Evolutionary conservation across 2,113 vertebrate genomes (phyloP).

Genomic region (Leiothrix lutea): DNA sequence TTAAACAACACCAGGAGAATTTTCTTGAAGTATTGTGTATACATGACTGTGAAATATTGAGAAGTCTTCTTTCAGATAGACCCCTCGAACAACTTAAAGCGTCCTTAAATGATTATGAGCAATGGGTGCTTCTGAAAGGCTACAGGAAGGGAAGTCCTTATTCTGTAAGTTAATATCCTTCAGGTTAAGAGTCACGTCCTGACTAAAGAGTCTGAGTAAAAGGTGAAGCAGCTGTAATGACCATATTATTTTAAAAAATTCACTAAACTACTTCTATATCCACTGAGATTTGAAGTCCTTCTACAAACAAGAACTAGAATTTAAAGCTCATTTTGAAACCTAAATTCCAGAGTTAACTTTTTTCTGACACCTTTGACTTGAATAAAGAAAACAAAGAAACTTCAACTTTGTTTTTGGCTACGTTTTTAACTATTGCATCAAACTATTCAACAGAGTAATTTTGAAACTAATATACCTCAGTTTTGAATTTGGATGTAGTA

Average conservation of each 20-base stretch:
- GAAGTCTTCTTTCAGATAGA: not conserved
- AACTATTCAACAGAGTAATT: not conserved
- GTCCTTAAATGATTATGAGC: not conserved
- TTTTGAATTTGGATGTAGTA: not conserved
- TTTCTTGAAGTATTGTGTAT: not conserved
- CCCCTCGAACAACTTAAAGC: rapidly evolving
- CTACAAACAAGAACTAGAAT: not conserved
- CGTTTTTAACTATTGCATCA: not conserved
- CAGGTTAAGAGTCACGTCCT: not conserved
- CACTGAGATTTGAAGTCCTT: not conserved
- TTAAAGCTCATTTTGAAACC: not conserved
- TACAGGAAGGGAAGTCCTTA: not conserved
- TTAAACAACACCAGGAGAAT: not conserved
- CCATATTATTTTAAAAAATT: not conserved
- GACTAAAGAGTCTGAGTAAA: not conserved
- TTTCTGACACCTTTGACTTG: not conserved
- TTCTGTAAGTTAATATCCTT: not conserved
- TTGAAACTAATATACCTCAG: not conserved
- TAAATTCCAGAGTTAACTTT: not conserved
- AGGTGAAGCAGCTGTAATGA: not conserved
- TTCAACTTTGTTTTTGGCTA: not conserved
- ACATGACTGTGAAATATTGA: not conserved
- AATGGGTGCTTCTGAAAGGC: not conserved
- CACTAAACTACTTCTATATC: not conserved
- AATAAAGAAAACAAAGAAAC: not conserved